Evolutionary conservation across 1,140 invertebrate genomes (phyloP).

Genomic region (Archivesica marissinica): DNA sequence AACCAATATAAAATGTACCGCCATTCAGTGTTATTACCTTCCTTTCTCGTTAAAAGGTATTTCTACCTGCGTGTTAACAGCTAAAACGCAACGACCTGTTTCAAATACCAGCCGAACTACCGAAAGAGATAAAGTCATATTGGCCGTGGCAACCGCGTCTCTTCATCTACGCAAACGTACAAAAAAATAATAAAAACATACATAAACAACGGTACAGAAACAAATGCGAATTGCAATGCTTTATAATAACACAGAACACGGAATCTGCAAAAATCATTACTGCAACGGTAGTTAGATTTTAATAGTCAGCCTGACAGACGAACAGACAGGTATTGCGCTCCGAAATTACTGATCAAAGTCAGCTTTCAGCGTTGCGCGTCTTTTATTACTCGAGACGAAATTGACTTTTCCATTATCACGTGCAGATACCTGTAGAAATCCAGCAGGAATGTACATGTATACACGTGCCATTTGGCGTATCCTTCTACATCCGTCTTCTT

Average conservation of each 20-base stretch:
- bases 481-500: not conserved
- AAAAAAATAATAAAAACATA: too few species aligned
- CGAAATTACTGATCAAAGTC: constrained; percentile 57
- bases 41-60: not conserved
- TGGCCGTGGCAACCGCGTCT: not conserved
- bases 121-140: not conserved
- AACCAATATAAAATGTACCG: not conserved
- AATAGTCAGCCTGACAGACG: constrained; percentile 49
- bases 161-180: not conserved
- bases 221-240: constrained; percentile 6
- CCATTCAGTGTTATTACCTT: not conserved
- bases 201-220: constrained; percentile 40
- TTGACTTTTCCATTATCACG: constrained; percentile 60
- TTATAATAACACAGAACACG: not conserved
- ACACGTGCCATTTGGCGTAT: constrained; percentile 7
- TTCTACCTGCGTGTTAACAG: not conserved
- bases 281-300: constrained; percentile 59
- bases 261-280: constrained; percentile 46
- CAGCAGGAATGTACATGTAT: constrained; percentile 15
- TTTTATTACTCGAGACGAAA: constrained; percentile 58
- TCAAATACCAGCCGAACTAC: not conserved
- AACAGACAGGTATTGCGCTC: constrained; percentile 47
- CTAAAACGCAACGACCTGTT: constrained; percentile 21
- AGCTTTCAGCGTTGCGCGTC: constrained; percentile 21
- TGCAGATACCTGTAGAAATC: not conserved